Conservation (phyloP, 2,113 vertebrate species). For the Odontesthes bonariensis region DNA sequence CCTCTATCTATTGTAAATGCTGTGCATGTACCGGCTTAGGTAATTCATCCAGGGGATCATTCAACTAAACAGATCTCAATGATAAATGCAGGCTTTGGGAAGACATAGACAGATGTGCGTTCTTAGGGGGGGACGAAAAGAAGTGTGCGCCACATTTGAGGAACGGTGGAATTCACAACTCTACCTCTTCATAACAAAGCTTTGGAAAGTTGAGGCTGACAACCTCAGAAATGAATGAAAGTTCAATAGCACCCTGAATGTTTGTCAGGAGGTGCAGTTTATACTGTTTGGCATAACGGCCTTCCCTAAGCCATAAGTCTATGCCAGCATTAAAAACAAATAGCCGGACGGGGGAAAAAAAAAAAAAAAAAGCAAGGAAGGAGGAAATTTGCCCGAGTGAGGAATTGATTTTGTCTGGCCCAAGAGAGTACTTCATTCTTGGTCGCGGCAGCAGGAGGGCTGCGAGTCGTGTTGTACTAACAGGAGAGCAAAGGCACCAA, state of each 20-base stretch:
- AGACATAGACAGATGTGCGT: slow-evolving; percentile 68
- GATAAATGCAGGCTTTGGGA: slow-evolving; percentile 69
- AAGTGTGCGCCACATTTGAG: slow-evolving; percentile 56
- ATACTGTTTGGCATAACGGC: slow-evolving; percentile 71
- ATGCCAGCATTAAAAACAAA: slow-evolving; percentile 81
- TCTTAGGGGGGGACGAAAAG: slow-evolving; percentile 4
- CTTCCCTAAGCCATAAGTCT: slow-evolving; percentile 72
- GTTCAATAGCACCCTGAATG: slow-evolving; percentile 73
- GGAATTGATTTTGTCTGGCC: slow-evolving; percentile 83
- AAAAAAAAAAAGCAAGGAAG: slow-evolving; percentile 62
- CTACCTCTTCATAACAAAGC: slow-evolving; percentile 73
- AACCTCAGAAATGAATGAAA: slow-evolving; percentile 76
- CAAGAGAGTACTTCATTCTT: slow-evolving; percentile 82
- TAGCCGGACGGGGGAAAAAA: slow-evolving; percentile 55
- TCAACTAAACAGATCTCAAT: slow-evolving; percentile 77
- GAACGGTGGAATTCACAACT: slow-evolving; percentile 60
- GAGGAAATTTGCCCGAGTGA: slow-evolving; percentile 81
- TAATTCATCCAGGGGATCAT: slow-evolving; percentile 75
- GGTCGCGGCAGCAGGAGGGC: slow-evolving; percentile 71
- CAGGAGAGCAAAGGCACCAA: slow-evolving; percentile 75
- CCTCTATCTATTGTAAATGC: slow-evolving; percentile 72
- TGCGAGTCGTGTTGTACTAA: slow-evolving; percentile 76
- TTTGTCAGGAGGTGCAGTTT: slow-evolving; percentile 78
- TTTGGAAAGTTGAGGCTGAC: slow-evolving; percentile 74
- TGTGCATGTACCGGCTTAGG: slow-evolving; percentile 61